Evolutionary conservation across 2,797 vertebrate genomes (phyloP).

Genomic region (Macropus fuliginosus): DNA sequence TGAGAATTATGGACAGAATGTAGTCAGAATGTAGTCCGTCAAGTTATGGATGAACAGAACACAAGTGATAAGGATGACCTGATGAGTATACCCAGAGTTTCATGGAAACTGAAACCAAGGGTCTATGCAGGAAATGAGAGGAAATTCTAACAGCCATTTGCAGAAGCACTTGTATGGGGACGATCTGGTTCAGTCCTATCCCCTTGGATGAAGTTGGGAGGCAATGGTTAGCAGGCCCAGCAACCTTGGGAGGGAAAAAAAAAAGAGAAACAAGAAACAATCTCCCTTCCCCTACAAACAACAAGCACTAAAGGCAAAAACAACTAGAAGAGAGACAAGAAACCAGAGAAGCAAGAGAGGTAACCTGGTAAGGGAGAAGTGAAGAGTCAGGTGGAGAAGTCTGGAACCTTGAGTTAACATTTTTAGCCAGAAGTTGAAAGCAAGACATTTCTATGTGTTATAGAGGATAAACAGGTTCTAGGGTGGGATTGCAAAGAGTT

Average conservation of each 20-base stretch:
- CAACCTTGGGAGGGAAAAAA: background rate
- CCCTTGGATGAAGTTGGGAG: background rate
- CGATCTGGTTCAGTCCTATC: background rate
- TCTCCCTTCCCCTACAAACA: background rate
- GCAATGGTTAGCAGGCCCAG: background rate
- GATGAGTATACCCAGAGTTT: background rate
- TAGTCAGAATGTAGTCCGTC: background rate
- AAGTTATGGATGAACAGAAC: background rate
- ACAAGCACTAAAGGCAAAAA: background rate
- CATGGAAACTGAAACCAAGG: background rate
- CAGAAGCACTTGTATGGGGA: background rate
- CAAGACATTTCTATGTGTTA: background rate
- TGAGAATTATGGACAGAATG: background rate
- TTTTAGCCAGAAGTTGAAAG: background rate
- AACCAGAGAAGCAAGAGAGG: background rate
- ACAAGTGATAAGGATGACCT: background rate
- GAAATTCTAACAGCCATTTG: background rate
- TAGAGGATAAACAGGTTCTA: background rate
- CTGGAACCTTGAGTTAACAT: background rate
- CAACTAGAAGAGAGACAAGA: background rate
- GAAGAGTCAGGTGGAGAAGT: background rate
- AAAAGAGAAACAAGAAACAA: background rate
- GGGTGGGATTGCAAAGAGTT: background rate
- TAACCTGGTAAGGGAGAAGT: background rate
- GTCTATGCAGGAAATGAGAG: background rate